phyloP scores from a whole-genome alignment of 2,888 invertebrate species.

The Bellardia bayeri region DNA sequence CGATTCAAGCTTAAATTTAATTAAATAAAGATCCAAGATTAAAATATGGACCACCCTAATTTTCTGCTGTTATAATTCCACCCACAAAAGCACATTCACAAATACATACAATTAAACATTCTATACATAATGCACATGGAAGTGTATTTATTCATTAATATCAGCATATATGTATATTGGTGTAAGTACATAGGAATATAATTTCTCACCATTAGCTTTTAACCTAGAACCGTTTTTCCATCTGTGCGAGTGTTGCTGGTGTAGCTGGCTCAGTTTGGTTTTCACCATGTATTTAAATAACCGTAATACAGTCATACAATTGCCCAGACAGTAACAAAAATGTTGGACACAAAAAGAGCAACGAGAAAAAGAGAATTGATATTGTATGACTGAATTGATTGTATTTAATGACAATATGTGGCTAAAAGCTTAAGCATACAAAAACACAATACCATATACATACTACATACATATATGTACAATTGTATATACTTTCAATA shows the following conservation, averaged over 20 bases:
- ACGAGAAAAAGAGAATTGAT: slow-evolving; percentile 21
- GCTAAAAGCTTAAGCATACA: slow-evolving; percentile 60
- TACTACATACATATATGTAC: not conserved
- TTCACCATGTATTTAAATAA: slow-evolving; percentile 47
- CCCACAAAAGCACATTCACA: slow-evolving; percentile 29
- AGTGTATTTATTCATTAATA: not conserved
- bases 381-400: slow-evolving; percentile 63
- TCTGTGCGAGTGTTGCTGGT: not conserved
- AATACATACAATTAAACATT: not conserved
- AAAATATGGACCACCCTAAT: no score
- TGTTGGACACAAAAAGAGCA: slow-evolving; percentile 1
- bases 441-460: slow-evolving; percentile 19
- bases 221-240: slow-evolving; percentile 47
- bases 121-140: not conserved
- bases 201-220: slow-evolving; percentile 69
- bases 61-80: slow-evolving; percentile 60
- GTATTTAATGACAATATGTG: slow-evolving; percentile 67
- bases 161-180: not conserved
- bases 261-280: slow-evolving; percentile 10
- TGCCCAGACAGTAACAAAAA: slow-evolving; percentile 53
- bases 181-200: slow-evolving; percentile 38
- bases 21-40: no score
- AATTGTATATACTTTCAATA: not conserved
- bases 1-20: no score
- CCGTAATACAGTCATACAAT: slow-evolving; percentile 35